Evolutionary conservation across 2,888 invertebrate species (phyloP).

Genomic region (Ophion ellenae): DNA sequence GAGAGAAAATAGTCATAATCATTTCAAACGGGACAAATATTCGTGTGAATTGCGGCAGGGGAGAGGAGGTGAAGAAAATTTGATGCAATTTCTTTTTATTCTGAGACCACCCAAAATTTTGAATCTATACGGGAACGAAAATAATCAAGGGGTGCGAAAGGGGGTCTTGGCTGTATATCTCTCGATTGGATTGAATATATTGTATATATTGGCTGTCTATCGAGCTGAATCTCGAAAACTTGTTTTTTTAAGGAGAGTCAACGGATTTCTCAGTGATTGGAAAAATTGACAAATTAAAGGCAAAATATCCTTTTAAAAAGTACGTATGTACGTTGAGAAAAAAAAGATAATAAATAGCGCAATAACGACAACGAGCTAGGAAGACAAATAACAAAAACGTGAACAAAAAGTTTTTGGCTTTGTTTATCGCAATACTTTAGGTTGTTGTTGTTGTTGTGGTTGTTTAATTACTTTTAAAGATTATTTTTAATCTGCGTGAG

Average conservation of each 20-base stretch:
- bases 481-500: conserved; percentile 60
- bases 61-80: background rate
- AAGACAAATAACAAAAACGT: conserved; percentile 46
- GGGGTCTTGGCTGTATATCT: background rate
- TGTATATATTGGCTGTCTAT: background rate
- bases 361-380: conserved; percentile 63
- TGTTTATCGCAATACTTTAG: background rate
- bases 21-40: conserved; percentile 42
- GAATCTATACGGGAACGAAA: no score
- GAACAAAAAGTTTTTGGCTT: conserved; percentile 54
- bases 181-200: no score
- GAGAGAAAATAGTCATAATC: conserved; percentile 7
- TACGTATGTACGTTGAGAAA: conserved; percentile 30
- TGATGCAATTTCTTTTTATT: background rate
- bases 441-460: conserved; percentile 4
- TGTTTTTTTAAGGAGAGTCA: background rate
- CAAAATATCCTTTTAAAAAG: background rate
- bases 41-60: background rate
- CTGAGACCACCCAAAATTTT: background rate
- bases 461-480: conserved; percentile 33
- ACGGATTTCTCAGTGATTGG: background rate
- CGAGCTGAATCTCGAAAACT: background rate
- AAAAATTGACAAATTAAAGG: background rate
- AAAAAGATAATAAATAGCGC: conserved; percentile 36
- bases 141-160: no score